phyloP scores from a whole-genome alignment of 2,888 invertebrate genomes.

The Nephrotoma flavescens region DNA sequence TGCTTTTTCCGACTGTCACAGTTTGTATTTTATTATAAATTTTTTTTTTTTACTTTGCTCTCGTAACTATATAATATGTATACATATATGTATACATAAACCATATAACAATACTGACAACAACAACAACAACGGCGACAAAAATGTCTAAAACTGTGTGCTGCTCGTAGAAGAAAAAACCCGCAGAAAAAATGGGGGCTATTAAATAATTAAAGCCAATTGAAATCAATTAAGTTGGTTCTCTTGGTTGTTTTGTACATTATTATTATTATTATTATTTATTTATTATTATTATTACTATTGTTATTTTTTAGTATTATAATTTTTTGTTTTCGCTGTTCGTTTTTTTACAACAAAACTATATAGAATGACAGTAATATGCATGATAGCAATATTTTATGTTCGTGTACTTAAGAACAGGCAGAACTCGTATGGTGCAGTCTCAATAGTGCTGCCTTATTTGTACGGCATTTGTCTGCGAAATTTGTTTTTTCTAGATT shows the following conservation, averaged over 20 bases:
- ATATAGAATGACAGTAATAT: neutral
- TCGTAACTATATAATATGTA: neutral
- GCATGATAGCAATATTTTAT: neutral
- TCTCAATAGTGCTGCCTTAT: too few species aligned
- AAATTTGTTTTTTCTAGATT: too few species aligned
- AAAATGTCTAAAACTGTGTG: neutral
- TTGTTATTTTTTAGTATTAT: neutral
- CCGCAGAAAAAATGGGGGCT: constrained; percentile 11
- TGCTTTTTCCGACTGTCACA: neutral
- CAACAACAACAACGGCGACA: neutral
- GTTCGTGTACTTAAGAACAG: neutral
- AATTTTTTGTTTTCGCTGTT: neutral
- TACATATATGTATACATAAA: neutral
- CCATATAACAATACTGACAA: neutral
- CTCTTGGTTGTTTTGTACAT: constrained; percentile 1
- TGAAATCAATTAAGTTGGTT: constrained; percentile 17
- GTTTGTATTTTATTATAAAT: neutral
- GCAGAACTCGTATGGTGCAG: neutral
- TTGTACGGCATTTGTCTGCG: too few species aligned
- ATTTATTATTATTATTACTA: neutral
- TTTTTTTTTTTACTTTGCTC: neutral
- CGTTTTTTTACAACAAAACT: neutral
- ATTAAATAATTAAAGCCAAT: constrained; percentile 19
- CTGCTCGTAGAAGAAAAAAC: neutral
- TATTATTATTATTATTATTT: neutral